phyloP scores from a whole-genome alignment of 1,140 invertebrate genomes.

The Sycophaga agraensis region DNA sequence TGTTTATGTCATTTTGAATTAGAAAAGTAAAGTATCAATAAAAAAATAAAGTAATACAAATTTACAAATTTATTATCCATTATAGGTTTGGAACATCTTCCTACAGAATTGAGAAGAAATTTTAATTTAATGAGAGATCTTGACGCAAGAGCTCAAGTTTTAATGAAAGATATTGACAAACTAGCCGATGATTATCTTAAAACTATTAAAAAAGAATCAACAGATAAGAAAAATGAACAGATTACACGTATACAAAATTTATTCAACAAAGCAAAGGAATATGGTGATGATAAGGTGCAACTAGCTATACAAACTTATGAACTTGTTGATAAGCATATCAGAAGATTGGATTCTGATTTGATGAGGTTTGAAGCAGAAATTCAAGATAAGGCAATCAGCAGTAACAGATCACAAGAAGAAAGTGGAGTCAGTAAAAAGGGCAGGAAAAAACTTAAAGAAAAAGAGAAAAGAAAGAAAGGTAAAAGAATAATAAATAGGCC shows the following conservation, averaged over 20 bases:
- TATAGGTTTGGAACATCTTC: constrained; percentile 90
- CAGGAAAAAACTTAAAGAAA: constrained; percentile 71
- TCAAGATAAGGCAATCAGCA: constrained; percentile 85
- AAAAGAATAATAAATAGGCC: constrained; percentile 37
- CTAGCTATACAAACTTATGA: constrained; percentile 98
- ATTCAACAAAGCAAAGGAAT: constrained; percentile 90
- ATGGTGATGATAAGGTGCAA: constrained; percentile 96
- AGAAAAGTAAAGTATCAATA: too few relatives aligned
- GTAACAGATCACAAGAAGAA: constrained; percentile 66
- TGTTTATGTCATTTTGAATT: too few relatives aligned
- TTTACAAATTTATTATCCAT: too few relatives aligned
- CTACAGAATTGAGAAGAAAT: constrained; percentile 91
- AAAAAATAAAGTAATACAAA: too few relatives aligned
- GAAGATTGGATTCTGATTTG: constrained; percentile 91
- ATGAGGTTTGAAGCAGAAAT: constrained; percentile 95
- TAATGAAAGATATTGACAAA: constrained; percentile 89
- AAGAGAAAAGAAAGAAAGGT: constrained; percentile 62
- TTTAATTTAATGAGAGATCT: constrained; percentile 95
- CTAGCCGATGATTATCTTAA: constrained; percentile 82
- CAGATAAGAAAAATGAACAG: constrained; percentile 81
- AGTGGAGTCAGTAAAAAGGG: constrained; percentile 64
- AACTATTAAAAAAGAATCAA: constrained; percentile 64
- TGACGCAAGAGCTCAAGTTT: constrained; percentile 83
- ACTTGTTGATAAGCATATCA: constrained; percentile 97
- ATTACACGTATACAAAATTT: constrained; percentile 81